A percentile compares a stretch with the other conserved stretches of the same genome.
Evolutionary conservation across 1,140 invertebrate species (phyloP).

Genomic region (Drosophila kohkoa): DNA sequence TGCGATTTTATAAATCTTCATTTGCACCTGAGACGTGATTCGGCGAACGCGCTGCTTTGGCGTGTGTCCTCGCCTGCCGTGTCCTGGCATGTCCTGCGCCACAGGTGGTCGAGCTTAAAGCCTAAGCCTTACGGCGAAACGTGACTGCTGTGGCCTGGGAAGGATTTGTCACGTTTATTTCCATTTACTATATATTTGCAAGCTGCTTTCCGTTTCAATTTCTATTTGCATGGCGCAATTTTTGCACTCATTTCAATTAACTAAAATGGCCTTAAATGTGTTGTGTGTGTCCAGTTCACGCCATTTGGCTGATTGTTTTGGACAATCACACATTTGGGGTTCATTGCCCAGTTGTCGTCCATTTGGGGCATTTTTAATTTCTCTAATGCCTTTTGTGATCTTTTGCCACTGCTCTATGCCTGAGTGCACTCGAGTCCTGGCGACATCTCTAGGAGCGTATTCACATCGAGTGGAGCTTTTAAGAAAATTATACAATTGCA

Average conservation of each 20-base stretch:
- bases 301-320: constrained; percentile 78
- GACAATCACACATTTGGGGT: constrained; percentile 55
- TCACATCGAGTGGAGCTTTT: constrained; percentile 64
- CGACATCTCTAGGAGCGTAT: constrained; percentile 24
- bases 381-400: constrained; percentile 76
- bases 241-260: constrained; percentile 69
- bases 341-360: constrained; percentile 58
- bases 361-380: constrained; percentile 77
- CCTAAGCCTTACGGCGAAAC: constrained; percentile 50
- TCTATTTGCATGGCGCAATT: constrained; percentile 61
- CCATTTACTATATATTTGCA: constrained; percentile 57
- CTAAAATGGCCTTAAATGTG: constrained; percentile 61
- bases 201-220: constrained; percentile 27
- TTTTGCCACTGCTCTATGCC: constrained; percentile 42
- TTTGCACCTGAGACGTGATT: constrained; percentile 77
- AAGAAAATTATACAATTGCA: constrained; percentile 82
- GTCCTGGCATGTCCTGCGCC: constrained; percentile 46
- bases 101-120: constrained; percentile 69
- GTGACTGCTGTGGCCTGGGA: constrained; percentile 55
- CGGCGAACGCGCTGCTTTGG: not conserved
- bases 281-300: constrained; percentile 52
- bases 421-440: constrained; percentile 64
- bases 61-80: not conserved
- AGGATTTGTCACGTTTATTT: constrained; percentile 66
- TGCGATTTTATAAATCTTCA: constrained; percentile 82